phyloP scores from a whole-genome alignment of 1,140 invertebrate species.

The Lineus longissimus region DNA sequence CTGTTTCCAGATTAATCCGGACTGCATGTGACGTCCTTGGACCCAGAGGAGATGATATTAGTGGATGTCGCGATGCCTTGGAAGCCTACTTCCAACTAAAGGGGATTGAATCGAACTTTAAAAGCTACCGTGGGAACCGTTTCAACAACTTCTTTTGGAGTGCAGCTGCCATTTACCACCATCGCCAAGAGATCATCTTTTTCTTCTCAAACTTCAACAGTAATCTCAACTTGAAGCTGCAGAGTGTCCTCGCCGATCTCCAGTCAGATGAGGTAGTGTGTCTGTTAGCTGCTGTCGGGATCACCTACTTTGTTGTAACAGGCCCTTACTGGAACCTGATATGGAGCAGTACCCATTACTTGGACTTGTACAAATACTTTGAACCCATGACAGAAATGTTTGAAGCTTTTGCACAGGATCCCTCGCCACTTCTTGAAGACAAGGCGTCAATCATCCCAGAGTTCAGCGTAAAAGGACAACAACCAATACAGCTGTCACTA shows the following conservation, averaged over 20 bases:
- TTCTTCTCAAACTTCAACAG: constrained; percentile 12
- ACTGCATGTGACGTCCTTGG: constrained; percentile 14
- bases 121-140: constrained; percentile 17
- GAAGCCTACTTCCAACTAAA: constrained; percentile 12
- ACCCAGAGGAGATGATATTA: constrained; percentile 22
- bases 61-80: constrained; percentile 16
- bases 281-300: too few species aligned
- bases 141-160: constrained; percentile 22
- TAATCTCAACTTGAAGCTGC: constrained; percentile 16
- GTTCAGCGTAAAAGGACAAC: neutral
- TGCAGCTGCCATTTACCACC: constrained; percentile 11
- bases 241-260: constrained; percentile 15
- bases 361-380: neutral
- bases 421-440: neutral
- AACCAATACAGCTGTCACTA: neutral
- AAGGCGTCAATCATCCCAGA: neutral
- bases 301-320: too few species aligned
- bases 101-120: constrained; percentile 8
- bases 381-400: constrained; percentile 2
- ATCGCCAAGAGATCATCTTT: constrained; percentile 10
- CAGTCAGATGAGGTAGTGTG: neutral
- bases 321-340: too few species aligned
- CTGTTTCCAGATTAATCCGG: constrained; percentile 9
- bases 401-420: neutral
- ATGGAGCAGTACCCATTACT: too few species aligned